Percentiles rank a stretch among this genome's conserved stretches.
phyloP scores from a whole-genome alignment of 2,888 invertebrate species.

The Orgyia antiqua region DNA sequence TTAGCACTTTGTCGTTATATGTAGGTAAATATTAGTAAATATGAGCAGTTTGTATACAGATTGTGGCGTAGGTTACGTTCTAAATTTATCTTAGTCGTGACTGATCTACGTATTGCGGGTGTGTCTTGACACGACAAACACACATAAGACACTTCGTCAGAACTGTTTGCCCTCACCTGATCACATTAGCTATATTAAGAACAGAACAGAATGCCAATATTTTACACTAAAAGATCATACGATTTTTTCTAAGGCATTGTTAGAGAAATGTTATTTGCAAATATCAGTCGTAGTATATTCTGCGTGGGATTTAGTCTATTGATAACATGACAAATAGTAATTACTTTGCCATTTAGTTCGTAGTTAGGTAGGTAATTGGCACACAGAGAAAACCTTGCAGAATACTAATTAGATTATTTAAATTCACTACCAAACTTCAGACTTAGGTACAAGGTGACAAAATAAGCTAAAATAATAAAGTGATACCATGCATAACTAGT shows the following conservation, averaged over 20 bases:
- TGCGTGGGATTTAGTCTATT: too few relatives aligned
- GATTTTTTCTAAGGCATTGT: neutral
- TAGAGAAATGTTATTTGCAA: neutral
- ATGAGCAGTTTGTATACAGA: slow-evolving; percentile 12
- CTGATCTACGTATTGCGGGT: slow-evolving; percentile 48
- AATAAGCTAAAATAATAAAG: neutral
- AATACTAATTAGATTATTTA: neutral
- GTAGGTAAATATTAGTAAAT: slow-evolving; percentile 18
- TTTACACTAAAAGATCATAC: too few relatives aligned
- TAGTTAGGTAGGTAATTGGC: slow-evolving; percentile 1
- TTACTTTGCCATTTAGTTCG: neutral
- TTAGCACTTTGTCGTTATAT: slow-evolving; percentile 17
- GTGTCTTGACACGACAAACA: slow-evolving; percentile 53
- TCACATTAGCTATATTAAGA: slow-evolving; percentile 37
- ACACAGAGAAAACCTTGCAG: neutral
- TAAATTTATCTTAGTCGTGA: slow-evolving; percentile 37
- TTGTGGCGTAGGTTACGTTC: slow-evolving; percentile 31
- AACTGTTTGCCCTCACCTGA: slow-evolving; percentile 46
- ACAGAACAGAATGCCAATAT: slow-evolving; percentile 14
- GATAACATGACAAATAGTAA: neutral
- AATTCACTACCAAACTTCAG: neutral
- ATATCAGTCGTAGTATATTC: neutral
- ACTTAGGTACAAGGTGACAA: neutral
- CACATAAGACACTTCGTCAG: slow-evolving; percentile 13
- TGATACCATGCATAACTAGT: too few relatives aligned